Evolutionary conservation across 2,888 invertebrate species (phyloP).

Genomic region (Tanytarsus gracilentus): DNA sequence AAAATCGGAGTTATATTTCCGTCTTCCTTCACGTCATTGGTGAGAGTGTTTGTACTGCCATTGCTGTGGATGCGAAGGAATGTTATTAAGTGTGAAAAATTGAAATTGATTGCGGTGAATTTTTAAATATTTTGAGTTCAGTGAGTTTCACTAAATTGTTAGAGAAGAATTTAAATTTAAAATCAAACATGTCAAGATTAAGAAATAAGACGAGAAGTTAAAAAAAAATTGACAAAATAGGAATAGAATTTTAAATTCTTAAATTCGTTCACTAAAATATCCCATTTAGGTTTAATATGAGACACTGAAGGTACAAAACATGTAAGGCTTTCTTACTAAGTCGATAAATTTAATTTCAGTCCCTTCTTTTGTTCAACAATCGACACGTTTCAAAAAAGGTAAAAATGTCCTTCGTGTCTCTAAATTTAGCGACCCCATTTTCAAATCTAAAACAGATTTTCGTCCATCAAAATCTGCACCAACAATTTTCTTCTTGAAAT

Average conservation of each 20-base stretch:
- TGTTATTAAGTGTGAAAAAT: neutral
- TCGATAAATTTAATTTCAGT: no score
- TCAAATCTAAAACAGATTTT: no score
- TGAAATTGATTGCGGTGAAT: neutral
- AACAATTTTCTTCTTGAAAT: no score
- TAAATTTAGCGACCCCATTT: no score
- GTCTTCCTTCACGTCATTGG: conserved; percentile 30
- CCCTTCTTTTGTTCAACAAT: no score
- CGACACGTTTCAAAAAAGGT: no score
- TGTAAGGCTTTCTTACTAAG: neutral
- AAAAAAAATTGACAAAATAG: neutral
- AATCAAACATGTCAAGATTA: no score
- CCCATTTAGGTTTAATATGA: neutral
- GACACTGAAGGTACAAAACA: neutral
- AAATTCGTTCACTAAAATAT: neutral
- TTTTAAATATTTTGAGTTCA: no score
- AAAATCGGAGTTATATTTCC: conserved; percentile 10
- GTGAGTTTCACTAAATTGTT: no score
- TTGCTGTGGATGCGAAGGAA: conserved; percentile 30
- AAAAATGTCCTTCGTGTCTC: no score
- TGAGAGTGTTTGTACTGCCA: conserved; percentile 32
- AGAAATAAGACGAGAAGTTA: neutral
- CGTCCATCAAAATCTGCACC: no score
- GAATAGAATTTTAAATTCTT: neutral
- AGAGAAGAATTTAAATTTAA: no score